phyloP scores from a whole-genome alignment of 2,888 invertebrate species.

The Omphaloscelis lunosa region DNA sequence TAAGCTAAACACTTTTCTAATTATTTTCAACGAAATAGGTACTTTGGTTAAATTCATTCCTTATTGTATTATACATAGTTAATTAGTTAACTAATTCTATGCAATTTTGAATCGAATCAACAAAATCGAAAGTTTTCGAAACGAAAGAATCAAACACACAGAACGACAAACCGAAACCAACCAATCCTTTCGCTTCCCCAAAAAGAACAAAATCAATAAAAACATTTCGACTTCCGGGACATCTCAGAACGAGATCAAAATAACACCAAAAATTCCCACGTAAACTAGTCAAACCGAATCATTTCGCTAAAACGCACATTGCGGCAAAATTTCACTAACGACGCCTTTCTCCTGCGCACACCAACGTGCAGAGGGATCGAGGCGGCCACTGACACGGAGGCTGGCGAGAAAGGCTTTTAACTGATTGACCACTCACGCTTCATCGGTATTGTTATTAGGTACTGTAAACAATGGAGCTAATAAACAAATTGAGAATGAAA shows the following conservation, averaged over 20 bases:
- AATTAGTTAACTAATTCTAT: neutral
- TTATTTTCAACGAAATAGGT: neutral
- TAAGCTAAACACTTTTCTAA: neutral
- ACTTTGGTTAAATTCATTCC: neutral
- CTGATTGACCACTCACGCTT: constrained; percentile 45
- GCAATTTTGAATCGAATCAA: neutral
- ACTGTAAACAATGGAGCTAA: constrained; percentile 12
- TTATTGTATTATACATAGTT: neutral
- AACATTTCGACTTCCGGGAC: neutral
- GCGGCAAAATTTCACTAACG: constrained; percentile 64
- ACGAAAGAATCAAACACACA: neutral
- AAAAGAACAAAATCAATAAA: neutral
- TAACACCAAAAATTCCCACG: constrained; percentile 27
- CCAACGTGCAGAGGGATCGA: constrained; percentile 39
- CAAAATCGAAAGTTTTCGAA: neutral
- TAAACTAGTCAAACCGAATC: constrained; percentile 39
- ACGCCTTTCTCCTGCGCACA: constrained; percentile 66
- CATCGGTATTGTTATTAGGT: constrained; percentile 43
- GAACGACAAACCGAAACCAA: neutral
- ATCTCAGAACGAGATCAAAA: neutral
- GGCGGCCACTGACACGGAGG: constrained; percentile 57
- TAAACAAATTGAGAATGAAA: neutral
- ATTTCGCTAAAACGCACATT: constrained; percentile 58
- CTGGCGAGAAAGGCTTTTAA: constrained; percentile 63
- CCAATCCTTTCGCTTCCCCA: neutral